These are phyloP conservation scores for Oryzias curvinotus DNA, from an alignment of 2,113 vertebrate genomes.

Conservation along the genomic window DNA sequence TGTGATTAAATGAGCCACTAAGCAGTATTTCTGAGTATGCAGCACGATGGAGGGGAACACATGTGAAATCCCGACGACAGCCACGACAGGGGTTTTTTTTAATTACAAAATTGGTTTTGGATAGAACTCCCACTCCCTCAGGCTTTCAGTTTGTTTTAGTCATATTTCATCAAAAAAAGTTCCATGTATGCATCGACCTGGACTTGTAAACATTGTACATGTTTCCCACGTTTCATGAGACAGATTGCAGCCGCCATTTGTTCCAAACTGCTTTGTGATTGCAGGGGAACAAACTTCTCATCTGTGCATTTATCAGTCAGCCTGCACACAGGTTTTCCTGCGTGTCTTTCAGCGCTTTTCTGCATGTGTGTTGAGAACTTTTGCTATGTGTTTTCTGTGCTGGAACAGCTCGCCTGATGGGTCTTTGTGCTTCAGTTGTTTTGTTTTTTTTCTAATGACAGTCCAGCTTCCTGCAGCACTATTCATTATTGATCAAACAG, in stretches of 20 bases:
- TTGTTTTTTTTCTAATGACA: neutral
- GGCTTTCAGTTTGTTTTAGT: too few relatives aligned
- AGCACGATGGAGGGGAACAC: constrained; percentile 30
- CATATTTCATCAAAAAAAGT: too few relatives aligned
- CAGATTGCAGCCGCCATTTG: neutral
- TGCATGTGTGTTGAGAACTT: neutral
- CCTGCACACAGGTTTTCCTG: neutral
- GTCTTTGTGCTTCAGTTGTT: constrained; percentile 33
- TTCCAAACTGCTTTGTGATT: neutral
- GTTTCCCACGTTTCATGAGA: constrained; percentile 1
- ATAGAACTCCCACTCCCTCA: too few relatives aligned
- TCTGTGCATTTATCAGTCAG: neutral
- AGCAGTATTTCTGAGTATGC: constrained; percentile 35
- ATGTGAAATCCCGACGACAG: constrained; percentile 23
- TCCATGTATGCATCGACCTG: too few relatives aligned
- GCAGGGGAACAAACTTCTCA: neutral
- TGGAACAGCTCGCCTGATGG: constrained; percentile 14
- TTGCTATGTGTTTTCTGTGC: constrained; percentile 23
- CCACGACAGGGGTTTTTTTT: constrained; percentile 1
- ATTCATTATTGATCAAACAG: neutral
- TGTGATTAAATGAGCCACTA: constrained; percentile 50
- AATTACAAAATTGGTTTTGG: too few relatives aligned
- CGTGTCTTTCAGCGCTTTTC: neutral
- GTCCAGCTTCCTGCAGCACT: neutral
- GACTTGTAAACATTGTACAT: too few relatives aligned